Evolutionary conservation across 2,797 vertebrate genomes (phyloP).

Genomic region (Hydrolagus colliei): DNA sequence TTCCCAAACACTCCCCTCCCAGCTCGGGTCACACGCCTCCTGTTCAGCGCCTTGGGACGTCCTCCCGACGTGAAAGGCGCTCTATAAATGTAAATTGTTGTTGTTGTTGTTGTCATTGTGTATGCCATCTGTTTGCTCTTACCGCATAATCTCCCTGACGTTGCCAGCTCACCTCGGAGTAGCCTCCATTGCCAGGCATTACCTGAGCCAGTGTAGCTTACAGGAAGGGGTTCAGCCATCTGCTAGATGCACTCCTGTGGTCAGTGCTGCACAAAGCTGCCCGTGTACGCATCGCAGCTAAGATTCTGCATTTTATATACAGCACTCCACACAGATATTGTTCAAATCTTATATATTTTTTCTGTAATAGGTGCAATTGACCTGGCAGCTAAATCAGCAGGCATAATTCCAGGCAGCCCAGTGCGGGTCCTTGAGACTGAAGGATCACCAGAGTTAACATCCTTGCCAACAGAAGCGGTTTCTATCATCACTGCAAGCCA

Average conservation of each 20-base stretch:
- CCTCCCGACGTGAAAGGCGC: no score
- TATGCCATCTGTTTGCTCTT: no score
- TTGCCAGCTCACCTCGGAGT: no score
- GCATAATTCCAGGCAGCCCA: conserved; percentile 83
- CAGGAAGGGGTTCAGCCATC: background rate
- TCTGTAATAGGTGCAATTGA: conserved; percentile 77
- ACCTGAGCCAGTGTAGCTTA: background rate
- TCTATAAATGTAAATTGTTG: no score
- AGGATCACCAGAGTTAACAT: conserved; percentile 51
- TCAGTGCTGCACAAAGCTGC: conserved; percentile 5
- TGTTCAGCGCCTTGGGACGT: no score
- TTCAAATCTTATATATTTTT: background rate
- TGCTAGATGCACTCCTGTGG: background rate
- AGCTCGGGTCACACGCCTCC: no score
- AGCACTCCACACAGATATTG: background rate
- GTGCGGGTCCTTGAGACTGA: conserved; percentile 61
- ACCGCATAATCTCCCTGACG: no score
- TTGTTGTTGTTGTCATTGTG: no score
- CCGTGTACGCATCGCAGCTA: background rate
- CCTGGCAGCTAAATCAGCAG: conserved; percentile 89
- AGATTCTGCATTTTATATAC: background rate
- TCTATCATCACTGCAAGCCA: conserved; percentile 41
- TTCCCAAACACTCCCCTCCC: no score
- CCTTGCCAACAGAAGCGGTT: conserved; percentile 50
- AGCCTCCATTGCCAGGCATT: background rate